Conservation (phyloP, 2,113 vertebrate species). For the Elgaria multicarinata region DNA sequence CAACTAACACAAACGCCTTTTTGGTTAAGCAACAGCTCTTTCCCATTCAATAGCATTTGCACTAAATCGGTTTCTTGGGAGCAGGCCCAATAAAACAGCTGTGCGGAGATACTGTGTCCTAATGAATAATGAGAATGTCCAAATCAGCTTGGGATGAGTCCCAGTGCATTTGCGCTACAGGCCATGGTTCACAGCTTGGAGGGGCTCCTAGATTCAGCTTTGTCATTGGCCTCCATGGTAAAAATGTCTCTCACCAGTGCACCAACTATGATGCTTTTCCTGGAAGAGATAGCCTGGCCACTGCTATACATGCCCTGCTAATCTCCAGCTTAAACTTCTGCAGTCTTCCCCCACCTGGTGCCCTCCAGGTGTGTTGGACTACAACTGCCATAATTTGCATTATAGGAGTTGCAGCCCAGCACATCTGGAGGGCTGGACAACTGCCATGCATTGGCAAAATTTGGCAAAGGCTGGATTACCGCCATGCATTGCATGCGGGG, state of each 20-base stretch:
- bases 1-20: neutral
- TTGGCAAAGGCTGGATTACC: neutral
- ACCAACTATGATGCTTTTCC: neutral
- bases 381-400: too few species aligned
- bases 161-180: neutral
- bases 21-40: slow-evolving; percentile 16
- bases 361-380: too few species aligned
- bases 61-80: slow-evolving; percentile 22
- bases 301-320: neutral
- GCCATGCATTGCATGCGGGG: neutral
- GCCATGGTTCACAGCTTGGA: neutral
- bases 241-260: neutral
- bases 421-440: neutral
- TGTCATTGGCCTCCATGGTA: neutral
- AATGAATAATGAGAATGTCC: slow-evolving; percentile 25
- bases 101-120: slow-evolving; percentile 17
- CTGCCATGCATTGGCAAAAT: neutral
- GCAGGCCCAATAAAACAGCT: slow-evolving; percentile 29
- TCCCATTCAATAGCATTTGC: slow-evolving; percentile 25
- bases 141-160: slow-evolving; percentile 17
- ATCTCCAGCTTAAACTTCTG: neutral
- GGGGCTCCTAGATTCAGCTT: neutral
- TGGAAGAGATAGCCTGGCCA: neutral
- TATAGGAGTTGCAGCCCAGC: too few species aligned
- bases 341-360: too few species aligned